Conservation (phyloP, 2,113 vertebrate genomes). For the Hucho hucho region DNA sequence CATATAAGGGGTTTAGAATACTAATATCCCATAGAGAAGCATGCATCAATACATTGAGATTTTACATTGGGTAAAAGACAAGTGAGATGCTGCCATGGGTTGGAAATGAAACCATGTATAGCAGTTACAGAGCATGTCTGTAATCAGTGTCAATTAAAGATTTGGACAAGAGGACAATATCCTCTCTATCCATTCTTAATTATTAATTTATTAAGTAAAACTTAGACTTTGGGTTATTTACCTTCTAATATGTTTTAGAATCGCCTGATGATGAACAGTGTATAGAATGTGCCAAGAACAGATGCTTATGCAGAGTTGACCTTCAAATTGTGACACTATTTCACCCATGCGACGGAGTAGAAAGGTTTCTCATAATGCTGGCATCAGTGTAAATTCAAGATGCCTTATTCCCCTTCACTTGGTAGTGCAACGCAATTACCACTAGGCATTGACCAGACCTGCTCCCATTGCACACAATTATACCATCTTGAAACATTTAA, state of each 20-base stretch:
- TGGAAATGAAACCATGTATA: constrained; percentile 19
- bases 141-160: background rate
- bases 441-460: constrained; percentile 15
- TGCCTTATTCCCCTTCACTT: constrained; percentile 14
- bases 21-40: constrained; percentile 36
- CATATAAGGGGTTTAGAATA: constrained; percentile 15
- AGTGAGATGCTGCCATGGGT: constrained; percentile 11
- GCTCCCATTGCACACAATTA: constrained; percentile 7
- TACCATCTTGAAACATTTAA: background rate
- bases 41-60: constrained; percentile 32
- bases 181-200: background rate
- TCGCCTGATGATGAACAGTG: constrained; percentile 2
- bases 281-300: too few species aligned
- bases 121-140: background rate
- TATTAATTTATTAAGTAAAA: background rate
- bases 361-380: constrained; percentile 1
- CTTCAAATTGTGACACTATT: constrained; percentile 16
- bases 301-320: constrained; percentile 12
- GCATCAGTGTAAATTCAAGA: constrained; percentile 20
- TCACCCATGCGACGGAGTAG: background rate
- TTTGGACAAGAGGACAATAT: too few species aligned
- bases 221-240: background rate
- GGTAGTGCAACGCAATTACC: constrained; percentile 18
- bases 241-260: background rate
- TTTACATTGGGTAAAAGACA: constrained; percentile 27